Evolutionary conservation across 2,888 invertebrate genomes (phyloP), one percentile per base, ranked within the genome.

Genomic region (Xiphydria camelus): DNA sequence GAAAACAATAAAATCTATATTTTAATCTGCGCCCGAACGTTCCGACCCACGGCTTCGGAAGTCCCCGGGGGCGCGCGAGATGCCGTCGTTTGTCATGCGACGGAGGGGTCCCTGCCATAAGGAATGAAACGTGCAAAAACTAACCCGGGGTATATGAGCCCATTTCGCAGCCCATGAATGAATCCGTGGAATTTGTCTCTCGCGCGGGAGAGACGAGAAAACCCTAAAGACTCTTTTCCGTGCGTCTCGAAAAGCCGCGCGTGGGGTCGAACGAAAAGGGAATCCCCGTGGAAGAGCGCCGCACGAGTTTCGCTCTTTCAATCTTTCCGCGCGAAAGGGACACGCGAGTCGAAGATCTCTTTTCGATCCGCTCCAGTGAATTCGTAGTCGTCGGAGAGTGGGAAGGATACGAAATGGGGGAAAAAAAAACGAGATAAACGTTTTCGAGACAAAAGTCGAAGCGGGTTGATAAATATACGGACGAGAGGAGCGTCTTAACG

Each of bases 1-100:
- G 57, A 61, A 70, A 68, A 70, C 72, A 69, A 72, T 72, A 66
- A 72, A 72, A 68, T 67, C 68, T 69, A 70, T 72, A 72, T 69
- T 70, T 70, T 69, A 72, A 71, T 69, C 65, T 58, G 54, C 59
- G 57, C 51, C 53, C 48, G 63, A 58, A 47, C 48, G 45, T 48
- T 44, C 46, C 48, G 47, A 12, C 15, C 18, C 12, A n/a, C n/a
- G n/a, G n/a, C 12, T 34, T 10, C 31, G 3, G 21, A 48, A 39
- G 45, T 47, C 45, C 51, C 46, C 36, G 10, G 42, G 36, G 45
- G 43, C 31, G 21, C 33, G 42, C 41, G 39, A 53, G 47, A 36
- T 50, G 59, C 29, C 38, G 62, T 66, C 67, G 62, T 70, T 70
- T 66, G 61, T 70, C 65, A 70, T 60, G 48, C 53, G 38, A 42